Evolutionary conservation across 2,888 invertebrate genomes (phyloP).

Genomic region (Lasioglossum pauxillum): DNA sequence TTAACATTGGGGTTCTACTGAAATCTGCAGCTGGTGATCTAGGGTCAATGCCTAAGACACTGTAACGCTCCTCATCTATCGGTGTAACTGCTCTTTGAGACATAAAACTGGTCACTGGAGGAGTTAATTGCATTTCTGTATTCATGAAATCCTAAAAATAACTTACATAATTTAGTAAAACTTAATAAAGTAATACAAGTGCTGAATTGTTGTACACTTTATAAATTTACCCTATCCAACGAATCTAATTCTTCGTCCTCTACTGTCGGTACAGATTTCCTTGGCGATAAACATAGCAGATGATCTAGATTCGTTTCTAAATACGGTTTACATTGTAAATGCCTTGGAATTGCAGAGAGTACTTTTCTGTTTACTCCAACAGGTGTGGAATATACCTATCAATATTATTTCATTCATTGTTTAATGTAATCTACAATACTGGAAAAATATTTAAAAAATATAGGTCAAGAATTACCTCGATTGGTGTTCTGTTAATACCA

Average conservation of each 20-base stretch:
- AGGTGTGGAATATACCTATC: slow-evolving; percentile 68
- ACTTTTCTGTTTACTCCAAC: slow-evolving; percentile 45
- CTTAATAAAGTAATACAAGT: not conserved
- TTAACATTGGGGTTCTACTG: slow-evolving; percentile 79
- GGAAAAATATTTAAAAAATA: not conserved
- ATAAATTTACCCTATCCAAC: slow-evolving; percentile 69
- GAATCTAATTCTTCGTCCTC: slow-evolving; percentile 62
- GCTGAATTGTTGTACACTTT: not conserved
- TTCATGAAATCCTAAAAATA: slow-evolving; percentile 30
- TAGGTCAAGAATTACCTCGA: slow-evolving; percentile 68
- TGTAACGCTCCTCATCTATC: slow-evolving; percentile 51
- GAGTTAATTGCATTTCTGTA: slow-evolving; percentile 29
- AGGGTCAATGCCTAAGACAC: slow-evolving; percentile 73
- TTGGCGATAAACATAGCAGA: slow-evolving; percentile 65
- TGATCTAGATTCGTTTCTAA: slow-evolving; percentile 80
- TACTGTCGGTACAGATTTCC: slow-evolving; percentile 62
- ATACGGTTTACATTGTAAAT: slow-evolving; percentile 75
- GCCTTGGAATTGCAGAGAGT: slow-evolving; percentile 75
- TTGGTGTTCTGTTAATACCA: slow-evolving; percentile 77
- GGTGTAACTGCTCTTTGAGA: slow-evolving; percentile 41
- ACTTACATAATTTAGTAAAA: not conserved
- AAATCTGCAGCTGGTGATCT: slow-evolving; percentile 81
- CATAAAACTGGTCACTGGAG: slow-evolving; percentile 22
- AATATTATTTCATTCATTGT: not conserved
- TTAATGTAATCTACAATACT: not conserved